Evolutionary conservation across 2,113 vertebrate species (phyloP).

Genomic region (Salvator merianae): DNA sequence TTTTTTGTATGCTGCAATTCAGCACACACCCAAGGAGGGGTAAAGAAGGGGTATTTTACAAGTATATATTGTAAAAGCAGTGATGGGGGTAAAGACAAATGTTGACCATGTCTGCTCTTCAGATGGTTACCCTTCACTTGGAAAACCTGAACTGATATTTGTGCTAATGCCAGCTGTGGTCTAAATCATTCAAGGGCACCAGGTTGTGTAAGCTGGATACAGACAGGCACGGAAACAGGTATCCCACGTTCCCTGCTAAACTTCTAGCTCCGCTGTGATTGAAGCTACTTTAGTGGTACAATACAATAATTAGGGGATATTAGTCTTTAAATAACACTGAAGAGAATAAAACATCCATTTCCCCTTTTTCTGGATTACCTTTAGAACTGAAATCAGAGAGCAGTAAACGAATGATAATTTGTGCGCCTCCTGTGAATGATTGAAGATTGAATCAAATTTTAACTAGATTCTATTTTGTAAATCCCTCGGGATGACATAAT

Average conservation of each 20-base stretch:
- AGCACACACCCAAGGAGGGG: too few relatives aligned
- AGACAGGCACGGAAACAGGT: too few relatives aligned
- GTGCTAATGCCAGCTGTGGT: too few relatives aligned
- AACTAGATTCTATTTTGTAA: constrained; percentile 79
- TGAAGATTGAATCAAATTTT: constrained; percentile 80
- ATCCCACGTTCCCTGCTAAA: background rate
- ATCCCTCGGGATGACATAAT: constrained; percentile 83
- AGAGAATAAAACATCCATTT: constrained; percentile 64
- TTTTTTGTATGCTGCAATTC: too few relatives aligned
- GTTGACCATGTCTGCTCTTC: too few relatives aligned
- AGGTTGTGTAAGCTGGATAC: too few relatives aligned
- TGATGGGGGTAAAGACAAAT: too few relatives aligned
- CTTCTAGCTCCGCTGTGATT: constrained; percentile 20
- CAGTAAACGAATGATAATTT: constrained; percentile 76
- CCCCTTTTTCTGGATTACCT: constrained; percentile 72
- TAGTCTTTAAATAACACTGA: constrained; percentile 70
- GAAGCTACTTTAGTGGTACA: constrained; percentile 60
- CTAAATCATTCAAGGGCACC: too few relatives aligned
- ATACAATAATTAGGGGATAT: constrained; percentile 71
- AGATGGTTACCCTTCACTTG: too few relatives aligned
- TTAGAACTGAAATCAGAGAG: constrained; percentile 72
- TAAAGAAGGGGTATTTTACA: too few relatives aligned
- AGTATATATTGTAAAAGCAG: too few relatives aligned
- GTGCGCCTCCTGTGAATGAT: constrained; percentile 71
- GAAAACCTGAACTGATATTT: too few relatives aligned